Conservation (phyloP, 2,797 vertebrate species). For the Oryzias sinensis region DNA sequence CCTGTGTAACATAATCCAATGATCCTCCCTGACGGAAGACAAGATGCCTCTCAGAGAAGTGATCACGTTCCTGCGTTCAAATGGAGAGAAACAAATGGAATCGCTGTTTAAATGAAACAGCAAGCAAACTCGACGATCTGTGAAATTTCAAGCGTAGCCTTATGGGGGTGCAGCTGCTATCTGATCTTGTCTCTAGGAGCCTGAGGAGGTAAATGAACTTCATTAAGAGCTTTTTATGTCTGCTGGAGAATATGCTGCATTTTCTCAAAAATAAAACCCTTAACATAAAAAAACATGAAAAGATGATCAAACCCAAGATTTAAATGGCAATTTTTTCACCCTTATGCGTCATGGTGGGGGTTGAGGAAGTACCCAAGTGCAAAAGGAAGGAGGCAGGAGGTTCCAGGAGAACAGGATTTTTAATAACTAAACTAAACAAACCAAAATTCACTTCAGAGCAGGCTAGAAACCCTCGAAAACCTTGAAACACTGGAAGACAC, state of each 20-base stretch:
- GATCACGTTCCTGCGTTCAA: conserved; percentile 46
- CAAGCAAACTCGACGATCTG: conserved; percentile 63
- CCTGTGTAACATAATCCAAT: conserved; percentile 11
- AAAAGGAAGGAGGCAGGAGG: too few relatives aligned
- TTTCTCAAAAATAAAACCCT: conserved; percentile 37
- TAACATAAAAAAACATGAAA: too few relatives aligned
- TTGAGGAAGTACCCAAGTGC: too few relatives aligned
- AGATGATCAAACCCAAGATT: too few relatives aligned
- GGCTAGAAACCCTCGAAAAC: too few relatives aligned
- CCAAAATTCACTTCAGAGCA: too few relatives aligned
- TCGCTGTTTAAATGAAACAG: conserved; percentile 57
- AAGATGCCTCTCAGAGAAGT: conserved; percentile 38
- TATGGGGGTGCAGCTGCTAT: conserved; percentile 78
- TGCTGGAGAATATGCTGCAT: conserved; percentile 52
- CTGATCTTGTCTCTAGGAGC: conserved; percentile 84
- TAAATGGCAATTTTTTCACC: too few relatives aligned
- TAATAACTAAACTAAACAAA: too few relatives aligned
- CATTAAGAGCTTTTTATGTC: conserved; percentile 76
- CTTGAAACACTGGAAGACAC: too few relatives aligned
- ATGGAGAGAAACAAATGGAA: conserved; percentile 57
- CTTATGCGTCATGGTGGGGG: too few relatives aligned
- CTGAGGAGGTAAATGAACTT: conserved; percentile 80
- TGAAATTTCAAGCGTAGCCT: conserved; percentile 67
- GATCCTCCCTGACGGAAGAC: conserved; percentile 16
- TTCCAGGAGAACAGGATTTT: too few relatives aligned